Evolutionary conservation across 2,888 invertebrate species (phyloP), one percentile per base, ranked within the genome.

Genomic region (Phengaris alcon): DNA sequence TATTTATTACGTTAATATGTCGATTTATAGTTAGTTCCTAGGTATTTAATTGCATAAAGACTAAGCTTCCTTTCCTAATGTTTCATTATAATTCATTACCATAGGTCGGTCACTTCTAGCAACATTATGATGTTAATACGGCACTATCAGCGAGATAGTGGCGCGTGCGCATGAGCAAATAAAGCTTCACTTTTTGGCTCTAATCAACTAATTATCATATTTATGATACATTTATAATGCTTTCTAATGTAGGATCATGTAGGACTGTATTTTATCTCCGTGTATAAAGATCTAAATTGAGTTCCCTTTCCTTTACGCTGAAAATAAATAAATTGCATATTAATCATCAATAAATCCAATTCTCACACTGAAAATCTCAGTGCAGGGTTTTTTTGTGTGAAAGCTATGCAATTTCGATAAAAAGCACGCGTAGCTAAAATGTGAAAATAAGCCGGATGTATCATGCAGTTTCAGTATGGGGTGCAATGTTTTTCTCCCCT

Each of bases 161-260:
- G 35, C 72, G 72, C 72, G 72, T 72, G 72, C 54, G 72, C 72
- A 72, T 35, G 7, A 72, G 22, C n/a, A 72, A 72, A 72, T 72
- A 72, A 72, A 51, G 72, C 44, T 72, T 52, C 51, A 70, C 70
- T 70, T 72, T 72, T 72, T 54, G 72, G 35, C 64, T 35, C 52
- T 72, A 72, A 72, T 72, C 51, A 54, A 70, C 51, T 52, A 44
- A 72, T 54, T 72, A 72, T 54, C 72, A 72, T 51, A 70, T 15
- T 51, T 72, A 52, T 72, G 7, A 72, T 54, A 70, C 72, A 54
- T 51, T 54, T 70, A 52, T 70, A 51, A 51, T 52, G 12, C 6
- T 51, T 22, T 70, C 10, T 70, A 2, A 22, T 64, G 15, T 35
- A 64, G 3, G 6, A 44, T 15, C 4, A 64, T 10, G 15, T 22